Evolutionary conservation across 2,113 vertebrate genomes (phyloP), one percentile per base, ranked within the genome.

Genomic region (Salvator merianae): DNA sequence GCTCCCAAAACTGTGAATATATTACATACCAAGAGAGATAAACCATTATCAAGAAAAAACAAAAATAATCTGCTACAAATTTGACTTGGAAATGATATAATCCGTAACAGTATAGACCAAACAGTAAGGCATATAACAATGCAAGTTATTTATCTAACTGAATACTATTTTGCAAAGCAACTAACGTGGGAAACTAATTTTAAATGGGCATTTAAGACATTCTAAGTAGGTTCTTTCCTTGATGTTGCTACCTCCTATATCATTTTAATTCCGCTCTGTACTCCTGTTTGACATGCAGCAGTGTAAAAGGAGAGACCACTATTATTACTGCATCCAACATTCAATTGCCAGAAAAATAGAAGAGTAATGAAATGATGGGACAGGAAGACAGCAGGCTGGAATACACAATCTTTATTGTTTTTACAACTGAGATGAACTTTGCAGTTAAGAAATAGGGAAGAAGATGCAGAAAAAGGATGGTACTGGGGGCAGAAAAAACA

Each of bases 361-460:
- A n/a, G 62, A 6, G 14, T 24, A 36, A 28, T 43, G 53, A 43
- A 50, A 50, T 18, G 7, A 34, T 9, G 30, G 36, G n/a, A 13
- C 30, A 43, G 28, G 50, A 76, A 55, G 22, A 66, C 59, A 36
- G 20, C 38, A 32, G 14, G 28, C 10, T 43, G 18, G 53, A 66
- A 73, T 22, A 12, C 63, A 79, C 8, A 22, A 65, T 65, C 55
- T 73, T 85, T 84, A 62, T 77, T 84, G 40, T 32, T 79, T 72
- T 50, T 72, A 50, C 55, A 85, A 65, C 16, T 47, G 71, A 74
- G 36, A 74, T 32, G 28, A 74, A 55, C 5, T 84, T 77, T 47
- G 30, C 8, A 62, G 5, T 53, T 71, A 34, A 71, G 32, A 68
- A n/a, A 63, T 32, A 72, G 40, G 82, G 55, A 73, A 78, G 1